Evolutionary conservation across 2,797 vertebrate genomes (phyloP).

Genomic region (Simalia tracyae): DNA sequence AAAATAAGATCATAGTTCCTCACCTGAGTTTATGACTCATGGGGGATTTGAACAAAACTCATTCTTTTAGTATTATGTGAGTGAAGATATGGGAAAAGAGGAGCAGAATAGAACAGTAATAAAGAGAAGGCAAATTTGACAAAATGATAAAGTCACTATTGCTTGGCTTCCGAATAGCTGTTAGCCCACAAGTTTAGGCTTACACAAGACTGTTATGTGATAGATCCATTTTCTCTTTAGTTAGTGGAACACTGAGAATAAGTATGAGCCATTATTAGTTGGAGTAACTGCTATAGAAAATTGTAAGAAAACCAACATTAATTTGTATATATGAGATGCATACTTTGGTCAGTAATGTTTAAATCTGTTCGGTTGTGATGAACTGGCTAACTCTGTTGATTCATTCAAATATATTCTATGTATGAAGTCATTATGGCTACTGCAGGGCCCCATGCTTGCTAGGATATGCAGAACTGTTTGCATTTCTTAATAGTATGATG

Average conservation of each 20-base stretch:
- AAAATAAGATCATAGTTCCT: neutral
- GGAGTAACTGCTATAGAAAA: neutral
- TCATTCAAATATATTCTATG: neutral
- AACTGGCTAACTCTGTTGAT: neutral
- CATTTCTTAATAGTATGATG: neutral
- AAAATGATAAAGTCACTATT: neutral
- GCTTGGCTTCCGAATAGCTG: neutral
- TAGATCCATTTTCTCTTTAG: neutral
- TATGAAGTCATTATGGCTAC: neutral
- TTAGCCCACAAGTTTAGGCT: neutral
- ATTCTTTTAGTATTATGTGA: neutral
- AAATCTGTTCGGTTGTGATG: neutral
- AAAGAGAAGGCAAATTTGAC: neutral
- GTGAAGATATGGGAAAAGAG: neutral
- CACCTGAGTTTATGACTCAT: neutral
- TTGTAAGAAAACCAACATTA: neutral
- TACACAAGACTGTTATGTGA: neutral
- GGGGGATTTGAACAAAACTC: neutral
- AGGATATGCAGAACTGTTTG: neutral
- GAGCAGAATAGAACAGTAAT: neutral
- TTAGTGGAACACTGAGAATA: neutral
- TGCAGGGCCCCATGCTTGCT: neutral
- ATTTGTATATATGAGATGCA: neutral
- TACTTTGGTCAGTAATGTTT: neutral
- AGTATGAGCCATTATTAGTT: neutral